Base-by-base conservation (phyloP, 2,888 invertebrate genomes). In the Tromatobia lineatoria region DNA sequence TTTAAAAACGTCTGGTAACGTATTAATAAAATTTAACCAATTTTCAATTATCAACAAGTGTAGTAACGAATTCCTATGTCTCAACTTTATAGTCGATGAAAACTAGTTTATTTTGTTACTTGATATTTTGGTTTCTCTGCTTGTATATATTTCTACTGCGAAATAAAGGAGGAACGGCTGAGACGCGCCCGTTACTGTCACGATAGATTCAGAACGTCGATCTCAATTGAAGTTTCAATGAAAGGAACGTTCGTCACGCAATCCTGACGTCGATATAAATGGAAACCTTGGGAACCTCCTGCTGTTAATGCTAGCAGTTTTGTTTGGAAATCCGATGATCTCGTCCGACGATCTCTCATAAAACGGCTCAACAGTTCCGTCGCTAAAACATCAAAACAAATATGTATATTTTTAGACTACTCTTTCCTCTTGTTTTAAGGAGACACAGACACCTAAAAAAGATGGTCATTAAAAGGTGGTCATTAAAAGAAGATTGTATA, bases 181-280 rank as follows among this genome's bases (percentile, higher is more conserved):
- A 20, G 18, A 64, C 29, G 59, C 25, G 42, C 66, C 57, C 66
- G 73, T 66, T 73, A 57, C 66, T 18, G 23, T 57, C 66, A 57
- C 54, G 79, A 73, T 64, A 66, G 66, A 64, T 45, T 42, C 52
- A 42, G 54, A 73, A 34, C 66, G 57, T 80, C 73, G 54, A 66
- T 42, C n/a, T 64, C 29, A 64, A 80, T 80, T 80, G 79, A 80
- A 73, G 66, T 71, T 80, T 25, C 29, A 66, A 73, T 50, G 42
- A 66, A 80, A 80, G 61, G 73, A 45, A 59, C 71, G 18, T 42
- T 54, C 11, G 66, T 73, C 79, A 80, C 79, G 79, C 71, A 79
- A 13, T 13, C 1, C 25, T 15, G 15, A 13, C 11, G 15, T 47
- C 15, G 4, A 47, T 47, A 47, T 15, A 15, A 15, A 47, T 4